Evolutionary conservation across 2,888 invertebrate genomes (phyloP).

Genomic region (Spialia ferax): DNA sequence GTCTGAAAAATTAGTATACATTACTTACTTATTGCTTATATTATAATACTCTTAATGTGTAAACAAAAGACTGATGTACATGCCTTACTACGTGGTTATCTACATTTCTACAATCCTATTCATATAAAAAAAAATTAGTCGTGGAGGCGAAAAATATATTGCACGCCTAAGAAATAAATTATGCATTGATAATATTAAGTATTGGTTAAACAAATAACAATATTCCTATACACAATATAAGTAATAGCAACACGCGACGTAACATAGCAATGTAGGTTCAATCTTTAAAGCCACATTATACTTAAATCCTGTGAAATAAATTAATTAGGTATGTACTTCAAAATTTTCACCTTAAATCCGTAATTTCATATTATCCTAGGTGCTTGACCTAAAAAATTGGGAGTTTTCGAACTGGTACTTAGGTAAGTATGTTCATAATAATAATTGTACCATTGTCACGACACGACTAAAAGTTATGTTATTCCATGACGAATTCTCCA

Average conservation of each 20-base stretch:
- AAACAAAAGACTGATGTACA: slow-evolving; percentile 49
- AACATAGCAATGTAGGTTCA: slow-evolving; percentile 7
- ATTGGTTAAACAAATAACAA: slow-evolving; percentile 60
- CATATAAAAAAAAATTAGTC: slow-evolving; percentile 55
- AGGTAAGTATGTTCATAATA: background rate
- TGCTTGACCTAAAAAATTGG: slow-evolving; percentile 28
- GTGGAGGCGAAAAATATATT: slow-evolving; percentile 62
- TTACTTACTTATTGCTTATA: slow-evolving; percentile 36
- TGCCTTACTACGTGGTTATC: slow-evolving; percentile 72
- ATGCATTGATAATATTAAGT: slow-evolving; percentile 60
- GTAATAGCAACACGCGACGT: slow-evolving; percentile 20
- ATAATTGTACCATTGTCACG: slow-evolving; percentile 1
- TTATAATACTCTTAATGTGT: slow-evolving; percentile 26
- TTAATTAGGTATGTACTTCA: slow-evolving; percentile 26
- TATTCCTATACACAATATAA: slow-evolving; percentile 55
- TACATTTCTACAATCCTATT: slow-evolving; percentile 81
- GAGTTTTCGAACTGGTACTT: slow-evolving; percentile 13
- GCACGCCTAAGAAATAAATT: slow-evolving; percentile 72
- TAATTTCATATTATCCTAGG: slow-evolving; percentile 26
- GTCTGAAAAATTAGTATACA: slow-evolving; percentile 40
- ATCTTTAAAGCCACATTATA: slow-evolving; percentile 48
- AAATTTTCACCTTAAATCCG: slow-evolving; percentile 34
- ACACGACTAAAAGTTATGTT: background rate
- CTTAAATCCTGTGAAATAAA: slow-evolving; percentile 47
- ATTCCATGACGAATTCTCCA: background rate